A percentile compares a stretch with the other conserved stretches of the same genome.
Conservation (phyloP, 1,140 invertebrate species). For the Ceratina calcarata region DNA sequence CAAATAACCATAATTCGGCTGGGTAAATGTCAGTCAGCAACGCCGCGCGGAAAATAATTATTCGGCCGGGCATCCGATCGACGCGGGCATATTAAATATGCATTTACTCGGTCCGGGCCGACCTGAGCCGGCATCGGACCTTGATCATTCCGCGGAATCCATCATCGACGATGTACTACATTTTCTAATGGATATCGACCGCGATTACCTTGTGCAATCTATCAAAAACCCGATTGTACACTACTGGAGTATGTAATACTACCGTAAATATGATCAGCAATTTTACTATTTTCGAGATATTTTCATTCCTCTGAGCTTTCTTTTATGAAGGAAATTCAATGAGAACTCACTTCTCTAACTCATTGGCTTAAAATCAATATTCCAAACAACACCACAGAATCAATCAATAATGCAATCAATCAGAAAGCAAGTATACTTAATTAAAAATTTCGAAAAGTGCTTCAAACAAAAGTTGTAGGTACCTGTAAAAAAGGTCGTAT, state of each 20-base stretch:
- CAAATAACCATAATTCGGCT: slow-evolving; percentile 52
- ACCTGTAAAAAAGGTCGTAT: no score
- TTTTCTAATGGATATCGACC: slow-evolving; percentile 28
- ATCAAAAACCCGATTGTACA: not conserved
- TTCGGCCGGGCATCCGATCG: slow-evolving; percentile 28
- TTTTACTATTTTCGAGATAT: no score
- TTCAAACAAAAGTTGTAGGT: no score
- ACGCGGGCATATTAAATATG: slow-evolving; percentile 49
- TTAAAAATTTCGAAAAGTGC: no score
- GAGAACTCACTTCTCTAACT: no score
- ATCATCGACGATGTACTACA: slow-evolving; percentile 35
- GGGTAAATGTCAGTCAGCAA: slow-evolving; percentile 30
- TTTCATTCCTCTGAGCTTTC: no score
- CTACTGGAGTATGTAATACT: not conserved
- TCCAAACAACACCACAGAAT: no score
- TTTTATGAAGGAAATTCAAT: no score
- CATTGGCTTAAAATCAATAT: no score
- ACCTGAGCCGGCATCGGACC: not conserved
- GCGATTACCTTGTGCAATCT: not conserved
- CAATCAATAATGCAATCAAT: no score
- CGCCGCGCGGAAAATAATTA: slow-evolving; percentile 54
- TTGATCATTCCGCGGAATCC: slow-evolving; percentile 20
- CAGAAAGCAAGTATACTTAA: no score
- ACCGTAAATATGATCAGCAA: no score
- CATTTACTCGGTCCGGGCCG: slow-evolving; percentile 37